Percentiles rank a stretch among this genome's conserved stretches.
phyloP scores from a whole-genome alignment of 2,797 vertebrate species.

The Hozukius guyotensis region DNA sequence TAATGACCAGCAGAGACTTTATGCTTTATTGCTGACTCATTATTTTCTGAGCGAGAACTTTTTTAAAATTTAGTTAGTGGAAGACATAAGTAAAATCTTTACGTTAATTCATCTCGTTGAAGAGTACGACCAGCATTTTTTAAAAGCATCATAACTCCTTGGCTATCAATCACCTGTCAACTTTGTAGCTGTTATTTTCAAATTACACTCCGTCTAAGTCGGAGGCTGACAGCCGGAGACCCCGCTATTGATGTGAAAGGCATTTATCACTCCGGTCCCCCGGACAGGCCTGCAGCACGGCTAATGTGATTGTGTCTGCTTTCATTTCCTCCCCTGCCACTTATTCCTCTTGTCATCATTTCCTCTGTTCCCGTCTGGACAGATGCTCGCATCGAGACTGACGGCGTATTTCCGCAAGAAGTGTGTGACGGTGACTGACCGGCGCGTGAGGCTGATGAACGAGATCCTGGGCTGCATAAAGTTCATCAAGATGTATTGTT shows the following conservation, averaged over 20 bases:
- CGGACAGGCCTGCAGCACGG: conserved; percentile 52
- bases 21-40: conserved; percentile 15
- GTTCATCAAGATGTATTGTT: conserved; percentile 92
- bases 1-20: background rate
- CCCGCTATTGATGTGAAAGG: conserved; percentile 59
- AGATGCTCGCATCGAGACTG: conserved; percentile 87
- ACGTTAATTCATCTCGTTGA: conserved; percentile 24
- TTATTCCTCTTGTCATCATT: conserved; percentile 68
- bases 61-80: background rate
- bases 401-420: conserved; percentile 87
- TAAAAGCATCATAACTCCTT: conserved; percentile 38
- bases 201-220: conserved; percentile 52
- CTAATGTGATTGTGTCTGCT: conserved; percentile 76
- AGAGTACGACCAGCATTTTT: conserved; percentile 38
- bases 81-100: background rate
- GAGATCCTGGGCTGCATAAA: conserved; percentile 87
- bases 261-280: conserved; percentile 63
- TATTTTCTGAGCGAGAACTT: conserved; percentile 4
- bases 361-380: conserved; percentile 58
- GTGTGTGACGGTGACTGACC: conserved; percentile 86
- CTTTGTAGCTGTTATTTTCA: conserved; percentile 49
- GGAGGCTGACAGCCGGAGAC: conserved; percentile 53
- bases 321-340: conserved; percentile 78
- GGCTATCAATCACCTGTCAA: conserved; percentile 56
- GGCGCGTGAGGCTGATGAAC: conserved; percentile 87